phyloP scores from a whole-genome alignment of 2,888 invertebrate species.

The Polyommatus icarus region DNA sequence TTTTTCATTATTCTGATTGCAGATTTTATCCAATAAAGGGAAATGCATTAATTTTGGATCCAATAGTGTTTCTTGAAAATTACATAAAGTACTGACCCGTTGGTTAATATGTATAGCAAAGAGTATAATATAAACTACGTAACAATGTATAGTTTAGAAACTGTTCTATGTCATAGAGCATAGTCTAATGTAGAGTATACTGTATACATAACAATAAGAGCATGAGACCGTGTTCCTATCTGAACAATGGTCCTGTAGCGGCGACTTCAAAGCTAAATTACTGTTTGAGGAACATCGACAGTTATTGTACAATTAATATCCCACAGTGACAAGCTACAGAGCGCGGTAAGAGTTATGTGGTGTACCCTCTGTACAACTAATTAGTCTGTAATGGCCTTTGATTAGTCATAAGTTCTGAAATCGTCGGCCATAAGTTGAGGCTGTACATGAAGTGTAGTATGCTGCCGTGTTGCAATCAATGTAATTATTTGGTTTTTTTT shows the following conservation, averaged over 20 bases:
- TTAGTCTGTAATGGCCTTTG: constrained; percentile 7
- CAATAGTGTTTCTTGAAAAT: too few relatives aligned
- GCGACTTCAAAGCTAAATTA: constrained; percentile 39
- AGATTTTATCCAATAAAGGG: too few relatives aligned
- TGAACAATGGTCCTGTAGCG: constrained; percentile 39
- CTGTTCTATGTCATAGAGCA: neutral
- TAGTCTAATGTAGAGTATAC: neutral
- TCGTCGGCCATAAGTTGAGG: neutral
- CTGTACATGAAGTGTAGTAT: neutral
- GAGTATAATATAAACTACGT: too few relatives aligned
- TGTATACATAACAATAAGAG: neutral
- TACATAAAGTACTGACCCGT: too few relatives aligned
- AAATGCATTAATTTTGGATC: too few relatives aligned
- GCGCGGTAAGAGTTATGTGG: constrained; percentile 11
- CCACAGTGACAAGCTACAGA: constrained; percentile 32
- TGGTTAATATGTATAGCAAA: neutral
- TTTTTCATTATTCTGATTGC: too few relatives aligned
- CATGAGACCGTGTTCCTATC: neutral
- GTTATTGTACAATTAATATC: constrained; percentile 40
- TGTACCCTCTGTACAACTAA: constrained; percentile 7
- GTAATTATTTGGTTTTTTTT: too few relatives aligned
- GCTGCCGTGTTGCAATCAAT: neutral
- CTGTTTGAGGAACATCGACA: constrained; percentile 38
- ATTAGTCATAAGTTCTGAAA: neutral
- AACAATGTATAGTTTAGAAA: neutral